These are phyloP conservation scores for Chromis chromis DNA, from an alignment of 2,797 vertebrate species.

Conservation along the genomic window DNA sequence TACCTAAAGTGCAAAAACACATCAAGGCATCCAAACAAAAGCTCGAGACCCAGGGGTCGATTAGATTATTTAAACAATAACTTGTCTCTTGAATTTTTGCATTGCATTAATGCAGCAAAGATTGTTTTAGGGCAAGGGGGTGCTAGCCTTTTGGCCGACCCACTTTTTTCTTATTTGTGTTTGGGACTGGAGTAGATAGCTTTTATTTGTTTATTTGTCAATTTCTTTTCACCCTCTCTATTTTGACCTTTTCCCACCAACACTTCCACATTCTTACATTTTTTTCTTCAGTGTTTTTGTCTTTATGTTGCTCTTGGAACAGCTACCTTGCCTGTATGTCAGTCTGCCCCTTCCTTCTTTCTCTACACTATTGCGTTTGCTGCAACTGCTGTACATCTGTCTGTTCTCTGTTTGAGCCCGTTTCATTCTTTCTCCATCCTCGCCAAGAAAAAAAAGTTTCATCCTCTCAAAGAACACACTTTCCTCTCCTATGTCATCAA, in stretches of 20 bases:
- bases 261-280: neutral
- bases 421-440: neutral
- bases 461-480: constrained; percentile 7
- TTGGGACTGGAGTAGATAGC: no score
- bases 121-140: no score
- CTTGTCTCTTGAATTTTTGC: neutral
- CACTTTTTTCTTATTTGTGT: no score
- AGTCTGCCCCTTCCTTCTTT: constrained; percentile 11
- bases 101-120: no score
- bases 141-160: no score
- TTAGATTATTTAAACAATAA: constrained; percentile 8
- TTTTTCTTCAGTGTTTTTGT: neutral
- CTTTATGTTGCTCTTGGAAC: neutral
- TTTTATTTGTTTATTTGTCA: constrained; percentile 13
- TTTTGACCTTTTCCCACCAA: constrained; percentile 10
- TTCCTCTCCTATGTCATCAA: constrained; percentile 23
- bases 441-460: neutral
- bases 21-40: neutral
- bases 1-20: neutral
- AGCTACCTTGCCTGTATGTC: no score
- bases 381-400: constrained; percentile 11
- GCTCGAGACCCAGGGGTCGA: neutral
- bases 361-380: constrained; percentile 5
- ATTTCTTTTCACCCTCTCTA: constrained; percentile 14
- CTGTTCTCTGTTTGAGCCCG: neutral